Percentiles rank a stretch among this genome's conserved stretches.
Conservation (phyloP, 1,140 invertebrate genomes). For the Eueides isabella region DNA sequence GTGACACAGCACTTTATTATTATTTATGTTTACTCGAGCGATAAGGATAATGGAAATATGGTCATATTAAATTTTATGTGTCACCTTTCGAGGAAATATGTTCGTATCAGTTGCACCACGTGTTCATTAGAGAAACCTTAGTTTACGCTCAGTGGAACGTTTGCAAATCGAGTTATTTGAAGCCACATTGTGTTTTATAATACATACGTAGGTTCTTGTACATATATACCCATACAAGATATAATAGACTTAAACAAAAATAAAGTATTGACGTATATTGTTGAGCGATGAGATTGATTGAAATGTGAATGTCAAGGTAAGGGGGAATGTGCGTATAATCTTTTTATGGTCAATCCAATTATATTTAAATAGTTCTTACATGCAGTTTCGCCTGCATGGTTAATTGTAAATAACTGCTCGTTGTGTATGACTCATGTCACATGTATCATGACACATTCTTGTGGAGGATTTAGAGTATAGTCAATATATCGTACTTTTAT, state of each 20-base stretch:
- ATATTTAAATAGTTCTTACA: neutral
- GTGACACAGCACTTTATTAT: neutral
- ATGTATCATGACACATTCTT: too few species aligned
- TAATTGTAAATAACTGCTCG: too few species aligned
- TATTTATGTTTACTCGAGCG: neutral
- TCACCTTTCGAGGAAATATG: slow-evolving; percentile 4
- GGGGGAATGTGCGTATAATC: neutral
- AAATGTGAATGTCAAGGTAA: neutral
- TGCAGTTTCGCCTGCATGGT: too few species aligned
- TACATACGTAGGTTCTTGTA: slow-evolving; percentile 10
- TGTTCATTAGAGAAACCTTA: slow-evolving; percentile 36
- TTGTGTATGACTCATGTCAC: too few species aligned
- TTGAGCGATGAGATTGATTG: neutral
- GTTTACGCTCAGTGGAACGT: slow-evolving; percentile 34
- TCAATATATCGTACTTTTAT: too few species aligned
- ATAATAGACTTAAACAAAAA: slow-evolving; percentile 33
- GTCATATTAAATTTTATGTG: neutral
- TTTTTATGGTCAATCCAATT: neutral
- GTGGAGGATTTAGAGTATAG: too few species aligned
- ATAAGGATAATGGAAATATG: neutral
- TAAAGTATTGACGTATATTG: slow-evolving; percentile 33
- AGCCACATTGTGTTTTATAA: slow-evolving; percentile 38
- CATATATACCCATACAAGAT: neutral
- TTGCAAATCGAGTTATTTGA: slow-evolving; percentile 65
- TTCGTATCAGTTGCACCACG: slow-evolving; percentile 8